These are phyloP conservation scores for Chrysaora quinquecirrha DNA, from an alignment of 30 jellyfish, hydroid and myxozoan species.

Conservation along the genomic window DNA sequence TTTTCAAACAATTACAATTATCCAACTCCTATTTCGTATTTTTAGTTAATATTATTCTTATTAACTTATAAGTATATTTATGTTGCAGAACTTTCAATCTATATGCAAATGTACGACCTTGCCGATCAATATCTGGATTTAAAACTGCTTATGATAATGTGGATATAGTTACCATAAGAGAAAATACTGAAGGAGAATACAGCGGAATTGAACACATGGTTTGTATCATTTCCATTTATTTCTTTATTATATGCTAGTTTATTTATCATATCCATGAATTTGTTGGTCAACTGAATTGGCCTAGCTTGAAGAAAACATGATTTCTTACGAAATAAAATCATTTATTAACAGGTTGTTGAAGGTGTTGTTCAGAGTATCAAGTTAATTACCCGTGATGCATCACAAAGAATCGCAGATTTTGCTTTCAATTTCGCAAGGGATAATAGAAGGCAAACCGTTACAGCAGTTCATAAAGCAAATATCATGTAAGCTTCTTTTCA, in stretches of 20 bases:
- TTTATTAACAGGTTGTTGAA: constrained; percentile 86
- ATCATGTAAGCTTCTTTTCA: constrained; percentile 73
- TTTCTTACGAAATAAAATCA: neutral
- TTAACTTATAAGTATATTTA: too few species aligned
- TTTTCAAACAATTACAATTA: neutral
- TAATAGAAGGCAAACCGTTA: constrained; percentile 75
- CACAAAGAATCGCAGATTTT: constrained; percentile 93
- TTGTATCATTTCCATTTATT: neutral
- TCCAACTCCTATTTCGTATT: neutral
- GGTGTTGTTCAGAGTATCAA: constrained; percentile 99
- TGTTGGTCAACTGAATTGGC: too few species aligned
- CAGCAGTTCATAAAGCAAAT: constrained; percentile 99
- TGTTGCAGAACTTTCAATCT: constrained; percentile 88
- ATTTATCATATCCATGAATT: too few species aligned
- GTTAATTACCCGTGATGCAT: constrained; percentile 94
- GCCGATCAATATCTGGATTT: constrained; percentile 92
- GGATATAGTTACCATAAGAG: constrained; percentile 94
- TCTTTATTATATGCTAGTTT: neutral
- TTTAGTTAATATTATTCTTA: neutral
- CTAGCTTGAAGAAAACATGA: too few species aligned
- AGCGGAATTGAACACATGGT: constrained; percentile 99
- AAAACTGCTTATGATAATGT: constrained; percentile 96
- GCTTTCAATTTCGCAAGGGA: constrained; percentile 97
- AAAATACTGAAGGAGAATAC: constrained; percentile 99
- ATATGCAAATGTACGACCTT: constrained; percentile 99